phyloP scores from a whole-genome alignment of 2,888 invertebrate genomes.

The Caenorhabditis parvicauda region DNA sequence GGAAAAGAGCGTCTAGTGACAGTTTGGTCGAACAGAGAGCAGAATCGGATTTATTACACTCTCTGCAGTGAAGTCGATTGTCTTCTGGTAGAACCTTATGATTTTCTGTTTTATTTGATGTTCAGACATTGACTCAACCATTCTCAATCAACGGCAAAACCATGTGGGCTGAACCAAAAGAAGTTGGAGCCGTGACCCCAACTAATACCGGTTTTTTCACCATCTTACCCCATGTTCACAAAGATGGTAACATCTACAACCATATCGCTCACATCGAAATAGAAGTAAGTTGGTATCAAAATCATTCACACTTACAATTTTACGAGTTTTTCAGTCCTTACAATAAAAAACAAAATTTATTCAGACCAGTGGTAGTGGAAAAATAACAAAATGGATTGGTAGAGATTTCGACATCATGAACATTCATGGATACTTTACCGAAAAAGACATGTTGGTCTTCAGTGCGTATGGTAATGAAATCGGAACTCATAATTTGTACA shows the following conservation, averaged over 20 bases:
- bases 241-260: conserved; percentile 62
- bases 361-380: conserved; percentile 31
- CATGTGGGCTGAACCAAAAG: conserved; percentile 48
- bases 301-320: too few relatives aligned
- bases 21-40: conserved; percentile 50
- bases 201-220: conserved; percentile 62
- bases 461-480: conserved; percentile 18
- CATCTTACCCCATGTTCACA: conserved; percentile 62
- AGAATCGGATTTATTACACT: conserved; percentile 40
- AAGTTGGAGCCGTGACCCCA: conserved; percentile 34
- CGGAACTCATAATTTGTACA: conserved; percentile 15
- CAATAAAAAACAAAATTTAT: neutral
- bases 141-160: conserved; percentile 30
- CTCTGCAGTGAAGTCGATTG: conserved; percentile 42
- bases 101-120: conserved; percentile 1
- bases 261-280: conserved; percentile 64
- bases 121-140: conserved; percentile 33
- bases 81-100: conserved; percentile 21
- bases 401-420: conserved; percentile 63
- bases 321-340: neutral
- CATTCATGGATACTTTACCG: conserved; percentile 61
- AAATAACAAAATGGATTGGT: conserved; percentile 57
- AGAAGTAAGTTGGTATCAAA: conserved; percentile 56
- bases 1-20: conserved; percentile 41
- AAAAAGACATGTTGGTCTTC: conserved; percentile 32